Conservation (phyloP, 1,140 invertebrate species). For the Pseudobourletiella spinata region DNA sequence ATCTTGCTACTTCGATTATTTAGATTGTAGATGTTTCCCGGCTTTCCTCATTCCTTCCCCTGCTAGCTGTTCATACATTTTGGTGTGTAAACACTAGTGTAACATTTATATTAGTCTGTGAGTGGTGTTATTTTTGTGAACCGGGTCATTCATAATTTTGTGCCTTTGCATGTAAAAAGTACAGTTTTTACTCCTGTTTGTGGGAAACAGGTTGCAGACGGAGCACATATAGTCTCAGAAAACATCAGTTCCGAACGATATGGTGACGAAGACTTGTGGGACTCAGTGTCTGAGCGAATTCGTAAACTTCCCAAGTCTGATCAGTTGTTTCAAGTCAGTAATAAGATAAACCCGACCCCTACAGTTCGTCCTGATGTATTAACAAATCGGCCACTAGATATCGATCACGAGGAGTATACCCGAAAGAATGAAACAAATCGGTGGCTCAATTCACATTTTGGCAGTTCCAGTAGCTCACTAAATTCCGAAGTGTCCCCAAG, state of each 20-base stretch:
- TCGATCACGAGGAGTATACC: constrained; percentile 78
- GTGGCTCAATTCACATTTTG: constrained; percentile 82
- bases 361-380: constrained; percentile 65
- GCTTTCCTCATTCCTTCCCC: no score
- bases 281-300: constrained; percentile 62
- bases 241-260: constrained; percentile 43
- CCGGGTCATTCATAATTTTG: no score
- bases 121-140: no score
- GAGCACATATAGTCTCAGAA: constrained; percentile 38
- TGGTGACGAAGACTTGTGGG: constrained; percentile 53
- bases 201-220: constrained; percentile 37
- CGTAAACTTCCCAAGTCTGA: constrained; percentile 45
- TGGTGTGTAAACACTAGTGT: no score
- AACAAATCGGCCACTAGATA: constrained; percentile 66
- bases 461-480: constrained; percentile 50
- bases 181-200: neutral
- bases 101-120: no score
- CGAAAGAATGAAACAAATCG: constrained; percentile 77
- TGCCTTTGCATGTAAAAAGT: no score
- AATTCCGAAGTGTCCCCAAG: constrained; percentile 32
- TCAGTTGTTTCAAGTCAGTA: constrained; percentile 30
- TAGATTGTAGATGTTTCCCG: no score
- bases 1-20: no score
- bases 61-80: no score
- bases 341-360: constrained; percentile 14